Percentiles rank a stretch among this genome's conserved stretches.
Evolutionary conservation across 2,888 invertebrate species (phyloP).

Genomic region (Melinaea menophilus): DNA sequence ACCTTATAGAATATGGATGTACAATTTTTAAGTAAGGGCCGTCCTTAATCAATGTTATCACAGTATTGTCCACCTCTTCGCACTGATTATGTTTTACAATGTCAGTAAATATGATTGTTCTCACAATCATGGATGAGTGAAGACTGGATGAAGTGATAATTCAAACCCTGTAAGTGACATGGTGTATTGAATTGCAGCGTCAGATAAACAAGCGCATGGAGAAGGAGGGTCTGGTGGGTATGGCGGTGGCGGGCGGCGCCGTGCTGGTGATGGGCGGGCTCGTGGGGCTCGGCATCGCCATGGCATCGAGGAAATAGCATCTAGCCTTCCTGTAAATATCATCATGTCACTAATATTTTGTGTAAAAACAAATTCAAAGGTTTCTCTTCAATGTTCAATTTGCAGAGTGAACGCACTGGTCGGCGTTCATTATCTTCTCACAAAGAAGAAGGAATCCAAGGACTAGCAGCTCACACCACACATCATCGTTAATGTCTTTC

Average conservation of each 20-base stretch:
- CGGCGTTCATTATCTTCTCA: constrained; percentile 63
- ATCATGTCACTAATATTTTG: too few relatives aligned
- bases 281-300: constrained; percentile 89
- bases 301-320: constrained; percentile 80
- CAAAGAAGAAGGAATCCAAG: constrained; percentile 48
- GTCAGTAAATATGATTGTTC: too few relatives aligned
- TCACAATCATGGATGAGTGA: too few relatives aligned
- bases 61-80: too few relatives aligned
- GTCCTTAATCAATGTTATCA: too few relatives aligned
- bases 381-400: constrained; percentile 35
- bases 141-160: too few relatives aligned
- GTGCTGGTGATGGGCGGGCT: constrained; percentile 89
- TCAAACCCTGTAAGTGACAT: background rate
- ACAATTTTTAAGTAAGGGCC: too few relatives aligned
- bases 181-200: constrained; percentile 77
- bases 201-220: constrained; percentile 94
- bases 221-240: constrained; percentile 92
- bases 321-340: constrained; percentile 62
- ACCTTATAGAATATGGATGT: too few relatives aligned
- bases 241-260: constrained; percentile 93
- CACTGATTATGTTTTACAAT: too few relatives aligned
- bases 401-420: constrained; percentile 65
- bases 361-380: background rate
- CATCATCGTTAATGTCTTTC: constrained; percentile 30
- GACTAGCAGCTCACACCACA: constrained; percentile 40